A percentile compares a stretch with the other conserved stretches of the same genome.
Conservation (phyloP, 2,113 vertebrate species). For the Xyrauchen texanus region DNA sequence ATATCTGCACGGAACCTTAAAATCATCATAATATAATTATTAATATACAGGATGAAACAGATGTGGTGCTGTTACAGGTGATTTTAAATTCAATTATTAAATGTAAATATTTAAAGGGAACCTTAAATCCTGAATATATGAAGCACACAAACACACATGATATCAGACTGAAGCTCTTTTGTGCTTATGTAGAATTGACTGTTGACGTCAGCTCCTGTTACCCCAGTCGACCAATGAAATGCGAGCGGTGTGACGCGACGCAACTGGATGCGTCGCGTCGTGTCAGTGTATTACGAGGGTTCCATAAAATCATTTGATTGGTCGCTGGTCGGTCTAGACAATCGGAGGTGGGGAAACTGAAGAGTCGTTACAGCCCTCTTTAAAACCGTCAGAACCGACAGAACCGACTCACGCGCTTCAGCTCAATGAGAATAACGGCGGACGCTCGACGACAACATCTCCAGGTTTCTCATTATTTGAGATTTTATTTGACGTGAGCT, state of each 20-base stretch:
- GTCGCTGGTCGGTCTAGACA: slow-evolving; percentile 42
- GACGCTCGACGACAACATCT: slow-evolving; percentile 23
- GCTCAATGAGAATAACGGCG: slow-evolving; percentile 55
- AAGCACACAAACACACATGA: too few relatives aligned
- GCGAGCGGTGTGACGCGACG: too few relatives aligned
- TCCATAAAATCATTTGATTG: not conserved
- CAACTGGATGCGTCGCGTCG: not conserved
- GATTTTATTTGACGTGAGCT: slow-evolving; percentile 12
- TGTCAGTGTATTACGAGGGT: not conserved
- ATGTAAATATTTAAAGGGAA: too few relatives aligned
- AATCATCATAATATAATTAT: too few relatives aligned
- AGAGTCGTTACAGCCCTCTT: slow-evolving; percentile 48
- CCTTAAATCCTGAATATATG: not conserved
- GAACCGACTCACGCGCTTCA: slow-evolving; percentile 19
- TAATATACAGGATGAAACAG: too few relatives aligned
- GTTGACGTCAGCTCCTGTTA: not conserved
- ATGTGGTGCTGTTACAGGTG: too few relatives aligned
- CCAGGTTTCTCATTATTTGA: slow-evolving; percentile 19
- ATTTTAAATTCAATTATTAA: too few relatives aligned
- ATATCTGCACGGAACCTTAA: too few relatives aligned
- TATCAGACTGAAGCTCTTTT: too few relatives aligned
- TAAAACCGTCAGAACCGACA: slow-evolving; percentile 22
- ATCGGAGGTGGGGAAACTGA: slow-evolving; percentile 68
- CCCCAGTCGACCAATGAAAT: not conserved
- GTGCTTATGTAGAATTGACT: too few relatives aligned